A percentile compares a stretch with the other conserved stretches of the same genome.
Evolutionary conservation across 2,797 vertebrate genomes (phyloP).

Genomic region (Austrolebias charrua): DNA sequence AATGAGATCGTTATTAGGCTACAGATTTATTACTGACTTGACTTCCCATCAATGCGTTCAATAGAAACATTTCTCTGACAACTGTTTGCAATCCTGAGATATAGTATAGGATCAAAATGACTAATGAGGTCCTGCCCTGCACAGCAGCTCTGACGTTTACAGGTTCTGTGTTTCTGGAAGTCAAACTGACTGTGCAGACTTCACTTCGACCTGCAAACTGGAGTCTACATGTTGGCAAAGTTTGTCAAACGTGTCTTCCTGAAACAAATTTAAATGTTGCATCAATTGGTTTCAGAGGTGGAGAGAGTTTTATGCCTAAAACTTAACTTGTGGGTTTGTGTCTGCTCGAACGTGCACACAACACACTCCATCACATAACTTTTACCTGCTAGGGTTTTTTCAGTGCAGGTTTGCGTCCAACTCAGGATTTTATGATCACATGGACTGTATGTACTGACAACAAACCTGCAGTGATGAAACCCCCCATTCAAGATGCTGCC

Average conservation of each 20-base stretch:
- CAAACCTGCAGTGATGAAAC: too few species aligned
- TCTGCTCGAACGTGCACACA: too few species aligned
- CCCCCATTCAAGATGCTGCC: too few species aligned
- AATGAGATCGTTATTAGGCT: too few species aligned
- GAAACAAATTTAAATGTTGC: not conserved
- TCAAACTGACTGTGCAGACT: not conserved
- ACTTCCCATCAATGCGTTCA: slow-evolving; percentile 5
- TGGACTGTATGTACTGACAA: too few species aligned
- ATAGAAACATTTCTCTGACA: slow-evolving; percentile 17
- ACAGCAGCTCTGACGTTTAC: slow-evolving; percentile 10
- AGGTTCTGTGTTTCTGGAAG: not conserved
- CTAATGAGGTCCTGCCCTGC: slow-evolving; percentile 2
- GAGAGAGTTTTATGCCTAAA: not conserved
- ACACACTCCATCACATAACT: too few species aligned
- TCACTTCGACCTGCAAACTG: not conserved
- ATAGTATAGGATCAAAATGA: slow-evolving; percentile 14
- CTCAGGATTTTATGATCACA: too few species aligned
- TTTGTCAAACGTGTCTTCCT: too few species aligned
- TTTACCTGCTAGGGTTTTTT: too few species aligned
- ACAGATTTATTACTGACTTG: not conserved
- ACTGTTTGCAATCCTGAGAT: slow-evolving; percentile 33
- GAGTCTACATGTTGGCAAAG: not conserved
- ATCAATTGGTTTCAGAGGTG: not conserved
- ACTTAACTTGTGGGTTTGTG: too few species aligned
- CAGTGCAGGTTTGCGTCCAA: too few species aligned